Percentiles rank a stretch among this genome's conserved stretches.
Conservation (phyloP, 2,888 invertebrate genomes). For the Lasioglossum vierecki region DNA sequence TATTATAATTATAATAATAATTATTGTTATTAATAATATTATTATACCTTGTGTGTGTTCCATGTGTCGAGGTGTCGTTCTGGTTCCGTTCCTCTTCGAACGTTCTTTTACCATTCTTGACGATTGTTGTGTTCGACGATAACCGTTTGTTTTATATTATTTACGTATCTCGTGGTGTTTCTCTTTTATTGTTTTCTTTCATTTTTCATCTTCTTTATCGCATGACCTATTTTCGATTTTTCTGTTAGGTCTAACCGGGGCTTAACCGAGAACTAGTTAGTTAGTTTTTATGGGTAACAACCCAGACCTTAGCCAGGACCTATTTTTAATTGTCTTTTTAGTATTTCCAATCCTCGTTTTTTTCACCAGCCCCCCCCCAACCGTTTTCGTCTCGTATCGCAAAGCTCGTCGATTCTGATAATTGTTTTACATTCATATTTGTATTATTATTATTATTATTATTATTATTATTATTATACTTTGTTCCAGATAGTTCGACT, state of each 20-base stretch:
- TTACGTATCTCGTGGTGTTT: conserved; percentile 17
- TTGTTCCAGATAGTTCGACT: conserved; percentile 25
- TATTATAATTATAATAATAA: neutral
- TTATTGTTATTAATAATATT: conserved; percentile 6
- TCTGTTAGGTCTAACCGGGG: neutral
- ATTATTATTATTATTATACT: conserved; percentile 24
- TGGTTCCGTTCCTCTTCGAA: neutral
- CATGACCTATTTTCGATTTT: conserved; percentile 4
- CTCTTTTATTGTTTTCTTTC: conserved; percentile 7
- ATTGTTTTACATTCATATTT: conserved; percentile 17
- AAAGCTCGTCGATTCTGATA: conserved; percentile 27
- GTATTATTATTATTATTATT: neutral
- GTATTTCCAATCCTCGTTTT: neutral
- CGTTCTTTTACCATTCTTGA: conserved; percentile 36
- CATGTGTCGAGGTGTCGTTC: conserved; percentile 14
- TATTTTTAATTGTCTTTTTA: conserved; percentile 27
- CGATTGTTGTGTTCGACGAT: conserved; percentile 27
- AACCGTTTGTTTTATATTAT: conserved; percentile 35
- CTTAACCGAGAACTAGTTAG: neutral
- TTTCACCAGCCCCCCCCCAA: neutral
- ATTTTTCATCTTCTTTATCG: neutral
- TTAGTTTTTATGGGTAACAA: neutral
- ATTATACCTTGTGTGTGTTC: conserved; percentile 27
- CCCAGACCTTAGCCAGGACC: neutral
- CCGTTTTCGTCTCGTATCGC: neutral